Percentiles rank a stretch among this genome's conserved stretches.
These are phyloP conservation scores for Drosophila limbata DNA, from an alignment of 2,888 invertebrate genomes.

Conservation along the genomic window DNA sequence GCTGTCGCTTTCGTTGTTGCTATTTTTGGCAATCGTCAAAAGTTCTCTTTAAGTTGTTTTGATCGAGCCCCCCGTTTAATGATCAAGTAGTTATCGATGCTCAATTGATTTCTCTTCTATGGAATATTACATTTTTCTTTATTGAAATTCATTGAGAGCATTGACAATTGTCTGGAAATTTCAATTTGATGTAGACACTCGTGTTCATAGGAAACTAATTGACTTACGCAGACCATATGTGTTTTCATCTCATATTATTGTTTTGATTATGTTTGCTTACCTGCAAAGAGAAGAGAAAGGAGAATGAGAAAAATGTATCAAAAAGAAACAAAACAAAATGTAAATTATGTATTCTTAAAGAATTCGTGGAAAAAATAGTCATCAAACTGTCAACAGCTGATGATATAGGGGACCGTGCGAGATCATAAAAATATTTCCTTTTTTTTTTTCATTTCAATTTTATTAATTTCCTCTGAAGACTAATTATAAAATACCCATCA, in stretches of 20 bases:
- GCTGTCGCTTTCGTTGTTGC: not conserved
- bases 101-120: slow-evolving; percentile 50
- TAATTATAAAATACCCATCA: slow-evolving; percentile 50
- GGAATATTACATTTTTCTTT: slow-evolving; percentile 47
- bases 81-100: slow-evolving; percentile 19
- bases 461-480: slow-evolving; percentile 35
- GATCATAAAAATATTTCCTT: slow-evolving; percentile 5
- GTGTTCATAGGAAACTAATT: slow-evolving; percentile 45
- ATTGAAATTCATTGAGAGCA: slow-evolving; percentile 70
- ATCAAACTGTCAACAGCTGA: slow-evolving; percentile 61
- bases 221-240: slow-evolving; percentile 64
- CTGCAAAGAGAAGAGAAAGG: slow-evolving; percentile 66
- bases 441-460: slow-evolving; percentile 7
- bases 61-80: slow-evolving; percentile 1
- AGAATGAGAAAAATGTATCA: slow-evolving; percentile 41
- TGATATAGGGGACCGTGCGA: slow-evolving; percentile 13
- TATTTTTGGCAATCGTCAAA: slow-evolving; percentile 59
- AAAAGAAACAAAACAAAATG: slow-evolving; percentile 55
- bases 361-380: slow-evolving; percentile 44
- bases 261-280: slow-evolving; percentile 59
- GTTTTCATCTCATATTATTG: slow-evolving; percentile 19
- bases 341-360: slow-evolving; percentile 21
- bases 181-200: slow-evolving; percentile 25
- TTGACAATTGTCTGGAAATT: slow-evolving; percentile 57
- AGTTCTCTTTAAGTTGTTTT: not conserved